Conservation (phyloP, 2,888 invertebrate genomes). For the Tortricodes alternella region DNA sequence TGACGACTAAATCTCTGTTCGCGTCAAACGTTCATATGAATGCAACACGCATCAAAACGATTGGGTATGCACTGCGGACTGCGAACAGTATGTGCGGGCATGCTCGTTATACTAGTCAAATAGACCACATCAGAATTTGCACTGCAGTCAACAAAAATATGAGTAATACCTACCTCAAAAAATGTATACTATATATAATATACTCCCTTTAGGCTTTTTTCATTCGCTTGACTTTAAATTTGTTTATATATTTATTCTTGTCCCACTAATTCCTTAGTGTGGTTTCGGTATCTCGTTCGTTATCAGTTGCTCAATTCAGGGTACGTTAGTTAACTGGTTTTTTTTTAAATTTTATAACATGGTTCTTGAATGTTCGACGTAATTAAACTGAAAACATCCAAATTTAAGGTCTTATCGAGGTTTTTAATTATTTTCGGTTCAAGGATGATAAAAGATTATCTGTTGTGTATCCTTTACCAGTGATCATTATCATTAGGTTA, state of each 20-base stretch:
- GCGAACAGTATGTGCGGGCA: neutral
- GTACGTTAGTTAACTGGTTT: slow-evolving; percentile 24
- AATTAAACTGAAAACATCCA: slow-evolving; percentile 20
- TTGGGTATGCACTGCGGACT: neutral
- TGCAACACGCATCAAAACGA: slow-evolving; percentile 1
- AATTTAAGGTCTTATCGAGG: slow-evolving; percentile 14
- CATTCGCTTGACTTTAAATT: neutral
- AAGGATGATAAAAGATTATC: neutral
- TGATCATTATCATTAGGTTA: too few species aligned
- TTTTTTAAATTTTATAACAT: slow-evolving; percentile 13
- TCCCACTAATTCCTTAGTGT: slow-evolving; percentile 23
- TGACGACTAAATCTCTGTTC: slow-evolving; percentile 35
- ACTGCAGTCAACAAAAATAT: too few species aligned
- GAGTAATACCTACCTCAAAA: too few species aligned
- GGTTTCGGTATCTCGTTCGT: slow-evolving; percentile 23
- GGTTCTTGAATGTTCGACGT: slow-evolving; percentile 15
- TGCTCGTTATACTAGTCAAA: too few species aligned
- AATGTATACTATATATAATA: too few species aligned
- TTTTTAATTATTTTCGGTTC: slow-evolving; percentile 16
- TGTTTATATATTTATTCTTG: neutral
- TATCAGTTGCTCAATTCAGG: slow-evolving; percentile 25
- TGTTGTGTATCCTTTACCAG: neutral
- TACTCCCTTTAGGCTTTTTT: neutral
- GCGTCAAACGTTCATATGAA: slow-evolving; percentile 10
- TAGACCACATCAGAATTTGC: too few species aligned